Conservation (phyloP, 2,113 vertebrate species). For the Anhinga anhinga region DNA sequence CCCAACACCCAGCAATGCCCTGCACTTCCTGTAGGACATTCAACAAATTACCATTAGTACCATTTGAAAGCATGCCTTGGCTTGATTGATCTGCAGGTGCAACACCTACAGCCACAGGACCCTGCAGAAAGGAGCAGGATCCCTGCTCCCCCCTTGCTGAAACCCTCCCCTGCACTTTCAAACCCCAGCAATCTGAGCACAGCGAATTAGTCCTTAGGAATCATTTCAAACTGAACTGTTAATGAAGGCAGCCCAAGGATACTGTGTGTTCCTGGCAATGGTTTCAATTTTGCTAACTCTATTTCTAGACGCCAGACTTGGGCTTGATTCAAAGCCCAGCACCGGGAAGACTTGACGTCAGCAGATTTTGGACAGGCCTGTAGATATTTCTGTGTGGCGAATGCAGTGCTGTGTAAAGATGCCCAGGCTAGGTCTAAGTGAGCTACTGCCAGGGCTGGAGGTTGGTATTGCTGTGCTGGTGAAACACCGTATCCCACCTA, state of each 20-base stretch:
- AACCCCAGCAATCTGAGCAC: not conserved
- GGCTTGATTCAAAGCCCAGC: not conserved
- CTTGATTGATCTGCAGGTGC: not conserved
- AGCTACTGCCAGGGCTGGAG: not conserved
- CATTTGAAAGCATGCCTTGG: not conserved
- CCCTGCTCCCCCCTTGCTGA: not conserved
- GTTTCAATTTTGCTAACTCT: conserved; percentile 3
- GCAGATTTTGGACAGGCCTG: not conserved
- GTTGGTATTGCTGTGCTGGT: not conserved
- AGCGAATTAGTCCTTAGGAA: not conserved
- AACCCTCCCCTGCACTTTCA: not conserved
- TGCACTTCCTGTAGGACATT: not conserved
- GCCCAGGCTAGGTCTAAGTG: not conserved
- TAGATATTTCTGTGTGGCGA: not conserved
- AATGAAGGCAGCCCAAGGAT: not conserved
- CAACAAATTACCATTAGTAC: not conserved
- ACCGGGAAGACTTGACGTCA: not conserved
- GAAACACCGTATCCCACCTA: not conserved
- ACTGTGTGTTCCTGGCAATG: not conserved
- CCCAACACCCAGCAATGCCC: not conserved
- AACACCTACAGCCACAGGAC: not conserved
- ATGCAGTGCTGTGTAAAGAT: not conserved
- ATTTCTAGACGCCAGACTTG: not conserved
- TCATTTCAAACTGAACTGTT: not conserved
- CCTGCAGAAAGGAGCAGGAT: not conserved